Percentiles rank a stretch among this genome's conserved stretches.
These are phyloP conservation scores for Bothrops jararaca DNA, from an alignment of 2,113 vertebrate species.

Conservation along the genomic window DNA sequence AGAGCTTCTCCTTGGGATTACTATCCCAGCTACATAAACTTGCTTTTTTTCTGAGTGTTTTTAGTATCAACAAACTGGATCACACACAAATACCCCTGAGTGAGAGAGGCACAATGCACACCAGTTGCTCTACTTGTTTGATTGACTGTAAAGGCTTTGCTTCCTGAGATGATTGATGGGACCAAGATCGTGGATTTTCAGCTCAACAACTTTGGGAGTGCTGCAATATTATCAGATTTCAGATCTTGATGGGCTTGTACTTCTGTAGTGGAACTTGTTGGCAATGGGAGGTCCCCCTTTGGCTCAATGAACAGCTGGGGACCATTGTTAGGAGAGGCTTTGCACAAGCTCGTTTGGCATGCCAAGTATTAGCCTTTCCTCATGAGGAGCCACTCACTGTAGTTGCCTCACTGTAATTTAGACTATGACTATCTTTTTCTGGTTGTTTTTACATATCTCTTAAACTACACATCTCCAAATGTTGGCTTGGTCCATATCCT, in stretches of 20 bases:
- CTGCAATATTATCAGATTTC: not conserved
- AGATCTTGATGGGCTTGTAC: not conserved
- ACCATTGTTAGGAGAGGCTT: not conserved
- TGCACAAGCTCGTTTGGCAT: not conserved
- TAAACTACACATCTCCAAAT: not conserved
- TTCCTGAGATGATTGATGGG: not conserved
- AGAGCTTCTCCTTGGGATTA: not conserved
- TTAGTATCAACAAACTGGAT: not conserved
- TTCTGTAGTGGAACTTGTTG: not conserved
- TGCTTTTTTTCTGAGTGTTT: not conserved
- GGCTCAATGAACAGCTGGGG: not conserved
- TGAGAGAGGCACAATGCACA: not conserved
- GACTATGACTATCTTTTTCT: not conserved
- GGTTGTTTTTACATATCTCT: not conserved
- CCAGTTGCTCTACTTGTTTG: not conserved
- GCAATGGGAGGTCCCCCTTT: not conserved
- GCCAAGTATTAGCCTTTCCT: not conserved
- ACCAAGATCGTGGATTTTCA: not conserved
- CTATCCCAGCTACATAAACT: not conserved
- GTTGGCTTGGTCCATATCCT: not conserved
- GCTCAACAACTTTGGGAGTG: not conserved
- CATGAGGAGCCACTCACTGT: not conserved
- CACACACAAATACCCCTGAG: not conserved
- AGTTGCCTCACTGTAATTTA: not conserved
- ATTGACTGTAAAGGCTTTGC: not conserved